These are phyloP conservation scores for Athrips mouffetella DNA, from an alignment of 2,888 invertebrate species.

Conservation along the genomic window DNA sequence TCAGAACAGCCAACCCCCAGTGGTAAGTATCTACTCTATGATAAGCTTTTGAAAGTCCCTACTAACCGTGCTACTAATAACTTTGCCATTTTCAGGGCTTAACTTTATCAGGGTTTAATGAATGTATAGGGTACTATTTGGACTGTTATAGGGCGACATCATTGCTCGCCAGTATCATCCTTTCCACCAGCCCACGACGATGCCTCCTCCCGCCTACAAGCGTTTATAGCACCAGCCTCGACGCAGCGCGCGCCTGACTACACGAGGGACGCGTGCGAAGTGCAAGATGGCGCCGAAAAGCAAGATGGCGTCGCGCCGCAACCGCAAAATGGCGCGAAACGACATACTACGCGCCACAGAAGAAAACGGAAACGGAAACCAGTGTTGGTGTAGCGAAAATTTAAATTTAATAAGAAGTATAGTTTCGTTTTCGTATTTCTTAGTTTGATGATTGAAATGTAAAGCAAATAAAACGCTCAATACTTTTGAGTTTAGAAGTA, in stretches of 20 bases:
- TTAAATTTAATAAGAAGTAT: conserved; percentile 25
- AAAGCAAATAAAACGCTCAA: conserved; percentile 45
- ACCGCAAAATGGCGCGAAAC: conserved; percentile 32
- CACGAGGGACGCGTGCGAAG: background rate
- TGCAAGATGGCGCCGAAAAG: conserved; percentile 26
- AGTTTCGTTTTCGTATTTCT: conserved; percentile 26
- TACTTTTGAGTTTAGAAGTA: conserved; percentile 17
- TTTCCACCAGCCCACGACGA: conserved; percentile 64
- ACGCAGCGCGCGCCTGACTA: conserved; percentile 23
- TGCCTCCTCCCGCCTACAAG: conserved; percentile 61
- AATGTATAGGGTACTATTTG: conserved; percentile 68
- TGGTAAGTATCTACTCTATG: conserved; percentile 56
- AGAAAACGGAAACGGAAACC: conserved; percentile 64
- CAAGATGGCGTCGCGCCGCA: conserved; percentile 23
- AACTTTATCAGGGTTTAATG: conserved; percentile 41
- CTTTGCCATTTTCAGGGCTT: conserved; percentile 18
- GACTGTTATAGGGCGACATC: conserved; percentile 70
- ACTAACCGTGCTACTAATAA: conserved; percentile 26
- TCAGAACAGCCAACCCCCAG: conserved; percentile 65
- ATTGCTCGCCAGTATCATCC: conserved; percentile 71
- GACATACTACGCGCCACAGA: conserved; percentile 42
- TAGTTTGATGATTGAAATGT: conserved; percentile 28
- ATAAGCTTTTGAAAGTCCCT: background rate
- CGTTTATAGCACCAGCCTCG: conserved; percentile 69
- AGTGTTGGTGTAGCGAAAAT: conserved; percentile 54